Base-by-base conservation (phyloP, 2,888 invertebrate species). In the Xanthia icteritia region DNA sequence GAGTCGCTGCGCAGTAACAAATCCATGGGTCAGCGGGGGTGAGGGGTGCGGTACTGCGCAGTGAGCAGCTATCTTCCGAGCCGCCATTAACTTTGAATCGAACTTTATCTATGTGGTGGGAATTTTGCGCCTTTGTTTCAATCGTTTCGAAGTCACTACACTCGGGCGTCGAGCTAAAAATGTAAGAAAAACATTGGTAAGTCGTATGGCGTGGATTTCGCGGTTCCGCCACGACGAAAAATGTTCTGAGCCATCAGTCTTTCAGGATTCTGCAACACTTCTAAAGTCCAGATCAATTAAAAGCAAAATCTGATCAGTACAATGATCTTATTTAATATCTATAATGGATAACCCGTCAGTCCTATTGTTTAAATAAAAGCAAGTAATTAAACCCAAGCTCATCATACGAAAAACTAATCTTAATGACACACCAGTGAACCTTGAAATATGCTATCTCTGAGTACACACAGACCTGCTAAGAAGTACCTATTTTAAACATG, bases 111-210 rank as follows among this genome's bases (percentile, higher is more conserved):
- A 27, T 42, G 42, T 31, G 27, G 31, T 60, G 23, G 17, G 5
- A 42, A n/a, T 31, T 79, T 36, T 4, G 17, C 23, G 27, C 36
- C n/a, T 61, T n/a, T 70, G 9, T 13, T 61, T 45, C 51, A 69
- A 79, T 79, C 54, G 51, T 79, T 70, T 78, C 51, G 27, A 20
- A 54, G 61, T 45, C 4, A 36, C 42, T 45, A 45, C 51, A 69
- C 23, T 69, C 69, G 42, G 77, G 70, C 71, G 23, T 58, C 23
- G 60, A 45, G 70, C 79, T 70, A 77, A 79, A 27, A 45, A 36
- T 13, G 1, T 36, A 23, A 27, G 3, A 20, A 58, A 68, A 67
- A 60, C 65, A 58, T 39, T 8, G 15, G 48, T 20, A 27, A 8
- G 48, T 36, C 17, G 20, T 42, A n/a, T 17, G 17, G 31, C 9